Evolutionary conservation across 2,113 vertebrate genomes (phyloP).

Genomic region (Amphilophus citrinellus): DNA sequence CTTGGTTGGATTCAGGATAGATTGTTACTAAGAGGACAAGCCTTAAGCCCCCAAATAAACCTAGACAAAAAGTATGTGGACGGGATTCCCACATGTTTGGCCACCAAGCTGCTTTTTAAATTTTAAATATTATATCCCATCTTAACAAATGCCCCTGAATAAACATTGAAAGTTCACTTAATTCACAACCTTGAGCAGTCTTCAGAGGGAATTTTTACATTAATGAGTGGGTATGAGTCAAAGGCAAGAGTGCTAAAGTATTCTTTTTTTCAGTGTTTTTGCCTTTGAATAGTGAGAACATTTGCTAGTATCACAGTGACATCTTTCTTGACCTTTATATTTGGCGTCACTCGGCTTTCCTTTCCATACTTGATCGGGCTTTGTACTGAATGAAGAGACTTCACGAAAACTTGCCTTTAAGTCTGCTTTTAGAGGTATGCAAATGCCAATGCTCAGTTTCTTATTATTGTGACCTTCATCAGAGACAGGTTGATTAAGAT

Average conservation of each 20-base stretch:
- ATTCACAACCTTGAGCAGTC: constrained; percentile 3
- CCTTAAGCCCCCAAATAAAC: not conserved
- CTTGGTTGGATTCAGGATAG: not conserved
- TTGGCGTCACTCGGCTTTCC: not conserved
- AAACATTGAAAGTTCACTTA: not conserved
- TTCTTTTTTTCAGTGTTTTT: not conserved
- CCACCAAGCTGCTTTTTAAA: no score
- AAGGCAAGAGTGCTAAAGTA: not conserved
- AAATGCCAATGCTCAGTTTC: constrained; percentile 7
- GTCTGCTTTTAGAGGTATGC: constrained; percentile 25
- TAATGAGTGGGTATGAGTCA: not conserved
- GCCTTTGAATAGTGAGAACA: constrained; percentile 4
- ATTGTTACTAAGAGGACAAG: not conserved
- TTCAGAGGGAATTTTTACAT: not conserved
- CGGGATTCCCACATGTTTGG: no score
- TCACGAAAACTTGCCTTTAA: constrained; percentile 7
- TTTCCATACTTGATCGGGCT: constrained; percentile 20
- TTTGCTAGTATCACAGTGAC: constrained; percentile 32
- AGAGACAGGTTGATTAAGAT: not conserved
- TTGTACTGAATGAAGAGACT: constrained; percentile 2
- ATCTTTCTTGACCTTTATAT: constrained; percentile 39
- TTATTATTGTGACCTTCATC: constrained; percentile 29
- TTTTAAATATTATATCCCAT: no score
- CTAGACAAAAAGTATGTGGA: no score
- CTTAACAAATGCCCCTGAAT: no score